phyloP scores from a whole-genome alignment of 30 jellyfish, hydroid and myxozoan genomes.

The Mastigias papua region DNA sequence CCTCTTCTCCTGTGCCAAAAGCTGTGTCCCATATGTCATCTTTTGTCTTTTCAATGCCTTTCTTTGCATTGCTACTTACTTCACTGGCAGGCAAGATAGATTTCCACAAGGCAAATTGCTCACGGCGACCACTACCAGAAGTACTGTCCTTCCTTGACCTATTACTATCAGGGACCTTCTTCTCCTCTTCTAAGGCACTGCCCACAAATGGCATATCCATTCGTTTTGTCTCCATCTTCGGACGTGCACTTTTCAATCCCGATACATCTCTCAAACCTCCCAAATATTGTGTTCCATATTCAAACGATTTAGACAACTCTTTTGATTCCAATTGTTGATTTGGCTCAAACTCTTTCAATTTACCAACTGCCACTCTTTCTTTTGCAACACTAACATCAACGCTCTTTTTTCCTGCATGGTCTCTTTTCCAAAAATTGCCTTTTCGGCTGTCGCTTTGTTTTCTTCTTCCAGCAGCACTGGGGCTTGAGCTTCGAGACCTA shows the following conservation, averaged over 20 bases:
- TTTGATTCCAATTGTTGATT: background rate
- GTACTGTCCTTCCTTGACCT: background rate
- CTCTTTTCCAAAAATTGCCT: background rate
- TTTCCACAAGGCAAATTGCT: conserved; percentile 92
- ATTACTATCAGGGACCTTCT: conserved; percentile 19
- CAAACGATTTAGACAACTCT: background rate
- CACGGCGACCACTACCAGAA: conserved; percentile 69
- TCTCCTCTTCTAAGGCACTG: conserved; percentile 14
- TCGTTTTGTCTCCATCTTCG: background rate
- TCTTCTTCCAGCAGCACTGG: conserved; percentile 46
- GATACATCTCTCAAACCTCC: background rate
- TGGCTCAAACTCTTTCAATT: background rate
- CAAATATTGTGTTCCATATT: background rate
- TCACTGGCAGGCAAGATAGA: conserved; percentile 42
- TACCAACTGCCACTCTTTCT: background rate
- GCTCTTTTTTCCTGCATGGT: background rate
- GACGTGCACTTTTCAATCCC: background rate
- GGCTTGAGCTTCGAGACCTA: conserved; percentile 55
- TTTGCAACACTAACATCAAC: background rate
- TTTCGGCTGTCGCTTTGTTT: conserved; percentile 8
- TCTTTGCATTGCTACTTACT: background rate
- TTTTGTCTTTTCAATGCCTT: background rate
- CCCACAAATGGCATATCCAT: background rate
- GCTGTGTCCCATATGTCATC: conserved; percentile 97
- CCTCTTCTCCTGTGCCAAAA: conserved; percentile 71